Base-by-base conservation (phyloP, 2,797 vertebrate genomes). In the Phyllotis vaccarum region DNA sequence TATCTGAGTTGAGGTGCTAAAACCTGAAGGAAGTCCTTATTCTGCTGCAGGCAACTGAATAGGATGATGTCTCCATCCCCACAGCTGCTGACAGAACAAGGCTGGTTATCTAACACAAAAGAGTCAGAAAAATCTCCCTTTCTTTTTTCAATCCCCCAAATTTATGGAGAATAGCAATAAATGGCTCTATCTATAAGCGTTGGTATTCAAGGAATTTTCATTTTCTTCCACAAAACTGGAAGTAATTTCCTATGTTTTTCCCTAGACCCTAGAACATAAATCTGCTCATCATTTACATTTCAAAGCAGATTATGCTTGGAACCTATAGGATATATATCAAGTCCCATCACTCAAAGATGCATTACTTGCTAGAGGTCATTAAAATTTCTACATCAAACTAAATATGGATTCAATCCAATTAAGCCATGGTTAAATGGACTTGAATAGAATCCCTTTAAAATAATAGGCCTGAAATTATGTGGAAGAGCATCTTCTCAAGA, bases 381-480 rank as follows among this genome's bases (percentile, higher is more conserved):
- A 98, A 97, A 96, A 98, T 98, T 97, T 98, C 98, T 98, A 60
- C 98, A 98, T 98, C 99, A 98, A 98, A 98, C 97, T 97, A 98
- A 99, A 98, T 98, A 98, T 98, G 98, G 98, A 98, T 98, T 98
- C 99, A 98, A 99, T 98, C 97, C 98, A 99, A 99, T 99, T 99
- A 99, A 98, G 97, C 97, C 96, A 98, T 70, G 98, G 97, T 94
- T 98, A 99, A 99, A 99, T 97, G 95, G 98, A 98, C 96, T 87
- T 98, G 96, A 99, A 98, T 99, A 98, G 98, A 98, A 99, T 98
- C 98, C 98, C 99, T 99, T 99, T 99, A 99, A 99, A 99, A 99
- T 99, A 99, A 99, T 98, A 99, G 98, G 97, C 97, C 97, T 98
- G 97, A 98, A 99, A 99, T 98, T 99, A 98, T 98, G 98, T 93